Evolutionary conservation across 2,113 vertebrate genomes (phyloP).

Genomic region (Gavialis gangeticus): DNA sequence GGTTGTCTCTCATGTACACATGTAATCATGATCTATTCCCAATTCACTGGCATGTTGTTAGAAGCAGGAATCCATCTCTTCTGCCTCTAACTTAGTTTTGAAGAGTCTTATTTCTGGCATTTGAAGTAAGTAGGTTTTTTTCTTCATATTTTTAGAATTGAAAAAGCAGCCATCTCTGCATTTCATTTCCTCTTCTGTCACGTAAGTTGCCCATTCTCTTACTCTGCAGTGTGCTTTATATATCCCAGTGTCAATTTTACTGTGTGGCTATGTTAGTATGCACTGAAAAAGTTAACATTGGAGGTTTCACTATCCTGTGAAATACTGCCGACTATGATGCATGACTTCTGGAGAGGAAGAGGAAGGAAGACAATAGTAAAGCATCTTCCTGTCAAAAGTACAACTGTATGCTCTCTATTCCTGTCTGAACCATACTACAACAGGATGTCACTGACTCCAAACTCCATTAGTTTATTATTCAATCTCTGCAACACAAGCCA

Average conservation of each 20-base stretch:
- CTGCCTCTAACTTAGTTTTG: not conserved
- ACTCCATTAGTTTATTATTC: not conserved
- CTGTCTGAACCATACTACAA: not conserved
- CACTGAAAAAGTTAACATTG: not conserved
- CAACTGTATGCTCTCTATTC: fast-evolving
- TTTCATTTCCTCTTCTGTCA: not conserved
- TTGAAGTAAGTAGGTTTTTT: not conserved
- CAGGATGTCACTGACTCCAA: not conserved
- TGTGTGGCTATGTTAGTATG: not conserved
- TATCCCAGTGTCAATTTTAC: not conserved
- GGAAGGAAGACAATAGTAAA: slow-evolving; percentile 10
- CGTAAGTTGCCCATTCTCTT: not conserved
- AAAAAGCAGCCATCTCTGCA: not conserved
- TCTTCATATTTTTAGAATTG: not conserved
- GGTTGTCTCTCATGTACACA: not conserved
- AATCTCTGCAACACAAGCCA: not conserved
- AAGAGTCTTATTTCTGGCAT: fast-evolving
- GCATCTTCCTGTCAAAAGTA: not conserved
- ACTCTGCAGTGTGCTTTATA: not conserved
- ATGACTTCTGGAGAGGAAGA: not conserved
- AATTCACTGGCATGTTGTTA: not conserved
- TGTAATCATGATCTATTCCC: slow-evolving; percentile 14
- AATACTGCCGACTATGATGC: not conserved
- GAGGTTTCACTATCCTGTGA: not conserved
- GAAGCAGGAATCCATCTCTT: not conserved